Percentiles rank a stretch among this genome's conserved stretches.
phyloP scores from a whole-genome alignment of 64 coral and sea anemone species.

The Hydrozoanthus tunicans region DNA sequence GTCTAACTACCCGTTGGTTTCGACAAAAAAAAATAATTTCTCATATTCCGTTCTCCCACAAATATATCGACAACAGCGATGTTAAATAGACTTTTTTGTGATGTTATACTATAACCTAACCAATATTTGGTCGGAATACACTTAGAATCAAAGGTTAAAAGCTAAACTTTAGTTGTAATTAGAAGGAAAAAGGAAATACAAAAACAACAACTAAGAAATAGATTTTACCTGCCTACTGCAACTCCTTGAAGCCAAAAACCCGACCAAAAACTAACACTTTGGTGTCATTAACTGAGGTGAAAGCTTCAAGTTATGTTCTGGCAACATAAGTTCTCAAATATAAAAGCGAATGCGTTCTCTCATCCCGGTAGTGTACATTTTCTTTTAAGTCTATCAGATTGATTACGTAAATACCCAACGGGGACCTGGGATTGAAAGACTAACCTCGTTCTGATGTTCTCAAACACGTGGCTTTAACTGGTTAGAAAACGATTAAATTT shows the following conservation, averaged over 20 bases:
- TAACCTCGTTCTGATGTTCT: slow-evolving; percentile 18
- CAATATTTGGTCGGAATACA: not conserved
- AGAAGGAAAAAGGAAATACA: not conserved
- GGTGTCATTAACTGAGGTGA: slow-evolving; percentile 5
- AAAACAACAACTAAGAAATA: not conserved
- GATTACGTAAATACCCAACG: slow-evolving; percentile 36
- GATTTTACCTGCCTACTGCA: slow-evolving; percentile 26
- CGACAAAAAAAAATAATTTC: slow-evolving; percentile 5
- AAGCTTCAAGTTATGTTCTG: not conserved
- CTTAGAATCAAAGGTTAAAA: not conserved
- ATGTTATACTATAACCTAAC: not conserved
- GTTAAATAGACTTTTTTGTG: not conserved
- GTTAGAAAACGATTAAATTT: not conserved
- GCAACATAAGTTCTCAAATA: slow-evolving; percentile 5
- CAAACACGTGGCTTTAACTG: not conserved
- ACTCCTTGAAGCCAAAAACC: not conserved
- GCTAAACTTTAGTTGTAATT: not conserved
- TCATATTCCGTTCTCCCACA: not conserved
- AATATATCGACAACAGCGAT: not conserved
- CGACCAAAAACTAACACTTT: not conserved
- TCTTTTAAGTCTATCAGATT: not conserved
- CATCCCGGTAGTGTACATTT: not conserved
- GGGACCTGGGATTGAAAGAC: not conserved
- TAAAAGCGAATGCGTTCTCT: not conserved
- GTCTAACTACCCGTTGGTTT: slow-evolving; percentile 30